phyloP scores from a whole-genome alignment of 2,113 vertebrate genomes.

The Corythornis madagascariensis region DNA sequence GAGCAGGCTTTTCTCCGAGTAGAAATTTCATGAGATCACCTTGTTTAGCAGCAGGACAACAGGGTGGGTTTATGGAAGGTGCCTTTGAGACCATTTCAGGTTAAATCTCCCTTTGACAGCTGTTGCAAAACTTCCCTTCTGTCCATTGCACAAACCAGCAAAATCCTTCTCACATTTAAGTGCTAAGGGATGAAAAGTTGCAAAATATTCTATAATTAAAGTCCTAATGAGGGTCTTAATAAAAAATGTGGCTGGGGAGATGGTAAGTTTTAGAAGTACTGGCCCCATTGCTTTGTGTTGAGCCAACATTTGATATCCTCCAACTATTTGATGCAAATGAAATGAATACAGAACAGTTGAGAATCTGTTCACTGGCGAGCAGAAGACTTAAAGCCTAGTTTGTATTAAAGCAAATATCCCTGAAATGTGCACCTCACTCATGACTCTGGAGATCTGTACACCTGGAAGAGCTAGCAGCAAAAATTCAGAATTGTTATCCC shows the following conservation, averaged over 20 bases:
- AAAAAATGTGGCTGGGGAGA: neutral
- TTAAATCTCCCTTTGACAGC: neutral
- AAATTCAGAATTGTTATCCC: neutral
- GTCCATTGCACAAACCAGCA: neutral
- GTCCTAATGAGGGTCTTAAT: rapidly evolving
- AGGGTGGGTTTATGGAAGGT: neutral
- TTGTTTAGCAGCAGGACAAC: neutral
- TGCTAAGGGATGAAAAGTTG: neutral
- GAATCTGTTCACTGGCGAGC: neutral
- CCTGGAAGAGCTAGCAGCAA: neutral
- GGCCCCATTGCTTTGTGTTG: neutral
- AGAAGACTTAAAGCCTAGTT: neutral
- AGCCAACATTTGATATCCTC: neutral
- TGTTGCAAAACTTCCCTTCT: neutral
- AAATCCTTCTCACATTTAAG: neutral
- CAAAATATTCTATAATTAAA: neutral
- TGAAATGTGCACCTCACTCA: neutral
- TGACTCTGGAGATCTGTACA: neutral
- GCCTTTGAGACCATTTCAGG: neutral
- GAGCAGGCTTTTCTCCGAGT: neutral
- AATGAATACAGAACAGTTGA: neutral
- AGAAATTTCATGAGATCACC: neutral
- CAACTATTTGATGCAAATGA: neutral
- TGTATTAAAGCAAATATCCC: neutral
- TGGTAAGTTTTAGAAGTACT: neutral